Conservation (phyloP, 53 echinoderm and acorn worm genomes). For the Crossaster papposus region DNA sequence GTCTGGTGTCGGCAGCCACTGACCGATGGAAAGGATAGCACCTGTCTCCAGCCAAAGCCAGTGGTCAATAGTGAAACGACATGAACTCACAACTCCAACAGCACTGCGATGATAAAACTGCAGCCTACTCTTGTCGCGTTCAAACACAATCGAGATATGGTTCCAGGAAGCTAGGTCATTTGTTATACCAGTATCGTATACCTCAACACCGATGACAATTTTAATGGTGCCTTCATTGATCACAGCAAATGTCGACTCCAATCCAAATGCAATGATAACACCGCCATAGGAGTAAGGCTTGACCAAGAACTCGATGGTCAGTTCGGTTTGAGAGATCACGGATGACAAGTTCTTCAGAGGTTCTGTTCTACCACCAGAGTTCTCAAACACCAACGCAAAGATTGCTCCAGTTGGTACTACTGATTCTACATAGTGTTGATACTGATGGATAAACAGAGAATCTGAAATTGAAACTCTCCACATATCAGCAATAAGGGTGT, state of each 20-base stretch:
- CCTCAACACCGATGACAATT: constrained; percentile 40
- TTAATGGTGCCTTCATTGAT: constrained; percentile 67
- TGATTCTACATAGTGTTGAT: constrained; percentile 50
- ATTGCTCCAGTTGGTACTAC: constrained; percentile 72
- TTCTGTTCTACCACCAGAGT: constrained; percentile 69
- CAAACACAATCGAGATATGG: constrained; percentile 67
- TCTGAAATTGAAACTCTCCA: constrained; percentile 74
- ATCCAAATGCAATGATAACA: constrained; percentile 74
- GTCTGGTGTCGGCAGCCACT: constrained; percentile 73
- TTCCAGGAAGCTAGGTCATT: constrained; percentile 72
- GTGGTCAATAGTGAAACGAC: constrained; percentile 32
- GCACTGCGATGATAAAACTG: constrained; percentile 63
- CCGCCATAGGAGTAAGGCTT: constrained; percentile 65
- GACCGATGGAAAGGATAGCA: constrained; percentile 77
- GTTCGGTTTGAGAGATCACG: constrained; percentile 25
- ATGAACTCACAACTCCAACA: constrained; percentile 59
- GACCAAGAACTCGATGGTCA: constrained; percentile 79
- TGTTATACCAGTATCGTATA: constrained; percentile 74
- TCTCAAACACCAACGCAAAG: constrained; percentile 66
- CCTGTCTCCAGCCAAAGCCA: constrained; percentile 51
- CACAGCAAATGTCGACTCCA: constrained; percentile 70
- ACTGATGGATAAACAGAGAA: constrained; percentile 70
- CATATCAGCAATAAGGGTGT: constrained; percentile 51
- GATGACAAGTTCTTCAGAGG: constrained; percentile 57
- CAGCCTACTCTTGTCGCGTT: constrained; percentile 42